Base-by-base conservation (phyloP, 2,113 vertebrate species). In the Sphaerodactylus townsendi region DNA sequence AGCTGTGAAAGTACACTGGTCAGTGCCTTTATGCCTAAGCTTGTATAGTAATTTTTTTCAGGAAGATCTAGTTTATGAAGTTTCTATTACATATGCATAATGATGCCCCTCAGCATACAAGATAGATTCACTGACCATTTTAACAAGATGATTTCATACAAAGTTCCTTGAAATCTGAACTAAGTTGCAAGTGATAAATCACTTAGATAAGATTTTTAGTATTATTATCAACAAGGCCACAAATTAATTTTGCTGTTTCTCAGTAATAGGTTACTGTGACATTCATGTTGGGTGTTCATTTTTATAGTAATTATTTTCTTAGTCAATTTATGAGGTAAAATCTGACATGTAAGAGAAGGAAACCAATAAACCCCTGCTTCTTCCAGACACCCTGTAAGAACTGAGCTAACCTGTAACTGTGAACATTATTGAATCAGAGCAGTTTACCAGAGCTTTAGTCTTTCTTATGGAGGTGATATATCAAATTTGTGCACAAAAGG, bases 221-320 rank as follows among this genome's bases (percentile, higher is more conserved):
- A 48, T 81, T 75, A 79, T 68, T 89, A 69, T 0, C 10, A 80
- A 48, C 37, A 85, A 88, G 78, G n/a, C 37, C 83, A 33, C 73
- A 84, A 83, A n/a, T 86, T 83, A 78, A 88, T 89, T 87, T 2
- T 82, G 71, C 5, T 46, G 83, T 64, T 91, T 48, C n/a, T 82
- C 81, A 65, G 35, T 25, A 77, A 39, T 28, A 73, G 59, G 30
- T 23, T 23, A 30, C n/a, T 66, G 77, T 53, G 37, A 62, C 25
- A 71, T 62, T 73, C 56, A 78, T n/a, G 35, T n/a, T 30, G 44
- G 37, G 50, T 28, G 13, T 35, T 77, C 10, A 56, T 77, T 84
- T 66, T 78, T 13, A 62, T 5, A 46, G 30, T 25, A 77, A 23
- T n/a, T 39, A 68, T 9, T 23, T 75, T 15, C 33, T 37, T 46